These are phyloP conservation scores for Panulirus ornatus DNA, from an alignment of 1,140 invertebrate genomes.

Conservation along the genomic window DNA sequence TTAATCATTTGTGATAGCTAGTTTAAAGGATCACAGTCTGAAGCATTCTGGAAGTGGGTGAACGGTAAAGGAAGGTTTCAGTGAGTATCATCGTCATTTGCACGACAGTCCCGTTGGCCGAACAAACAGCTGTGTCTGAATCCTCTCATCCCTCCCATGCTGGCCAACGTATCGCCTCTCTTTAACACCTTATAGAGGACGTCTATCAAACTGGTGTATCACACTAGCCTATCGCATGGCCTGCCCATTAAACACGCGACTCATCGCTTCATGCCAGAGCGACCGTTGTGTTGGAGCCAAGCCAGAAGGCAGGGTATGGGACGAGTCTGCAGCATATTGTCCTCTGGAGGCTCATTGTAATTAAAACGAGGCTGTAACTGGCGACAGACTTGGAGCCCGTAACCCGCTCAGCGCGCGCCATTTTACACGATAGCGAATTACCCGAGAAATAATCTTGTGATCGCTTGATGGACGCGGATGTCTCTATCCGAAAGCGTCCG, in stretches of 20 bases:
- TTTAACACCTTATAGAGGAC: neutral
- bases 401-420: neutral
- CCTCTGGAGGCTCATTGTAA: slow-evolving; percentile 57
- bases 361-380: slow-evolving; percentile 53
- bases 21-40: neutral
- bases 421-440: neutral
- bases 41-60: slow-evolving; percentile 5
- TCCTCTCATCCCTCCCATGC: neutral
- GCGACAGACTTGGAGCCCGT: slow-evolving; percentile 5
- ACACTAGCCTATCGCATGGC: too few species aligned
- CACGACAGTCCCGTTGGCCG: slow-evolving; percentile 51
- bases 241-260: too few species aligned
- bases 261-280: neutral
- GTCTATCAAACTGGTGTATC: too few species aligned
- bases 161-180: neutral
- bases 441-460: neutral
- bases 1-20: too few species aligned
- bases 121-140: slow-evolving; percentile 49
- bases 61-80: slow-evolving; percentile 33
- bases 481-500: too few species aligned
- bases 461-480: neutral
- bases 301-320: neutral
- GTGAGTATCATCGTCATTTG: slow-evolving; percentile 52
- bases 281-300: neutral
- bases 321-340: slow-evolving; percentile 32